These are phyloP conservation scores for Struthio camelus DNA, from an alignment of 2,113 vertebrate species.

Conservation along the genomic window DNA sequence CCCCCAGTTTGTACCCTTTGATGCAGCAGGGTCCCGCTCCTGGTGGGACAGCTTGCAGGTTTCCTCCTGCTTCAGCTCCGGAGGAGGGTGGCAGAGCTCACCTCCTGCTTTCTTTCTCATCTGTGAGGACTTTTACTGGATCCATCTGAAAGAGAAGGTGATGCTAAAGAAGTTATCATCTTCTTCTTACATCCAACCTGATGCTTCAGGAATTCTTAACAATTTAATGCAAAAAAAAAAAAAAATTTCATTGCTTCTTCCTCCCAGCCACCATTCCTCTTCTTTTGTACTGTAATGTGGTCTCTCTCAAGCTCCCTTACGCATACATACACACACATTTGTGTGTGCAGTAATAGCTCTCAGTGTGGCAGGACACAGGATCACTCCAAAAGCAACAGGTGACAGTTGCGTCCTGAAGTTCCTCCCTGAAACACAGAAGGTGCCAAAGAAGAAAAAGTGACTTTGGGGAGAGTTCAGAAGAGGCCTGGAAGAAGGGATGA, in stretches of 20 bases:
- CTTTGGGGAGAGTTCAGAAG: neutral
- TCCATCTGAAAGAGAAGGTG: neutral
- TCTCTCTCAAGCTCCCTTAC: neutral
- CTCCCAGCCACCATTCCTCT: neutral
- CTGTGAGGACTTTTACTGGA: neutral
- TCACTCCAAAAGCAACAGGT: constrained; percentile 16
- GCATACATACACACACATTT: neutral
- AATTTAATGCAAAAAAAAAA: neutral
- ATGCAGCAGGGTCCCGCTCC: neutral
- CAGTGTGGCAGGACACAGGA: neutral
- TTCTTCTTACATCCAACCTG: neutral
- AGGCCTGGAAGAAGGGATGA: neutral
- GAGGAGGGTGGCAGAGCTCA: neutral
- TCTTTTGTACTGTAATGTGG: neutral
- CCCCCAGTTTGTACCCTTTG: neutral
- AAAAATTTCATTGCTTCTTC: neutral
- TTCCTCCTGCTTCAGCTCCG: neutral
- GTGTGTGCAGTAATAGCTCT: neutral
- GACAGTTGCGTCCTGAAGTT: neutral
- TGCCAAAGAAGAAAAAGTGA: neutral
- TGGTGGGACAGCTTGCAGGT: fast-evolving
- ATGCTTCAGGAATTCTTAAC: neutral
- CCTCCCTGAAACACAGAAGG: neutral
- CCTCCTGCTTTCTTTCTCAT: neutral
- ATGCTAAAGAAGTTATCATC: neutral